phyloP scores from a whole-genome alignment of 1,140 invertebrate genomes.

The Apis laboriosa region DNA sequence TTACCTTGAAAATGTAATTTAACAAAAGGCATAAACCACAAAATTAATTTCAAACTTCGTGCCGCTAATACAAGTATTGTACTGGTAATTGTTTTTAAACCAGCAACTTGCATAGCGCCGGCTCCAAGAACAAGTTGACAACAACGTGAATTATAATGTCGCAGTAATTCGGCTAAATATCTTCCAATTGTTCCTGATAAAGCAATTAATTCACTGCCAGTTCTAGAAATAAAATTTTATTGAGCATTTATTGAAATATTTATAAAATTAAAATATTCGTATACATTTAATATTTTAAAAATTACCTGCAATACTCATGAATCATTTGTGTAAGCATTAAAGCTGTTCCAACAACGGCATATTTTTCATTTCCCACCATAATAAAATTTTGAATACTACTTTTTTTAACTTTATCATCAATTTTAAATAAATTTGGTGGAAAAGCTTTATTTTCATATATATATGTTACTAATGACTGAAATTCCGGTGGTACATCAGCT shows the following conservation, averaged over 20 bases:
- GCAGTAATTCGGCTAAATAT: conserved; percentile 92
- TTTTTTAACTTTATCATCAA: conserved; percentile 72
- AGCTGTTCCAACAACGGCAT: conserved; percentile 92
- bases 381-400: conserved; percentile 79
- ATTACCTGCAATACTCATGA: conserved; percentile 93
- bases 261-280: not conserved
- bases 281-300: not conserved
- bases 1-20: conserved; percentile 84
- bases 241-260: not conserved
- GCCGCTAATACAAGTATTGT: conserved; percentile 96
- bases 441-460: conserved; percentile 79
- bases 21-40: conserved; percentile 89
- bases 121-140: conserved; percentile 97
- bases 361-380: conserved; percentile 90
- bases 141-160: conserved; percentile 95
- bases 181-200: conserved; percentile 87
- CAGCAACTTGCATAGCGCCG: conserved; percentile 95
- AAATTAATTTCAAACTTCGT: conserved; percentile 90
- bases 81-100: conserved; percentile 97
- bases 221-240: conserved; percentile 61
- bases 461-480: conserved; percentile 88
- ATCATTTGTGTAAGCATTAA: conserved; percentile 93
- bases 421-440: conserved; percentile 72
- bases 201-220: conserved; percentile 82
- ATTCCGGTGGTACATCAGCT: conserved; percentile 93